These are phyloP conservation scores for Cabera pusaria DNA, from an alignment of 2,888 invertebrate species.

Conservation along the genomic window DNA sequence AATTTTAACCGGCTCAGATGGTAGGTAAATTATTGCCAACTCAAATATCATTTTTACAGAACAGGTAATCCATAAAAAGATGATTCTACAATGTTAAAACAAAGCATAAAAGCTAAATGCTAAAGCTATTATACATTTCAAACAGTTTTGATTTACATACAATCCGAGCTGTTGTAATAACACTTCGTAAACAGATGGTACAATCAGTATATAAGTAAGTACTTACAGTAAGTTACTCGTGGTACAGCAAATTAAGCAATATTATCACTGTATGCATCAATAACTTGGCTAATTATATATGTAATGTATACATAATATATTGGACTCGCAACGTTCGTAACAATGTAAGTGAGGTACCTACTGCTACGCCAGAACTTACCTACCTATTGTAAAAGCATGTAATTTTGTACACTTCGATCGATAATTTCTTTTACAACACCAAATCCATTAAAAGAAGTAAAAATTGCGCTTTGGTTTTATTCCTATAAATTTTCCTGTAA, in stretches of 20 bases:
- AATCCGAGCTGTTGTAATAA: too few species aligned
- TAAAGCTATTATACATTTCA: too few species aligned
- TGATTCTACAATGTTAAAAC: too few species aligned
- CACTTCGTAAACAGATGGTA: constrained; percentile 51
- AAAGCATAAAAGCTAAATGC: too few species aligned
- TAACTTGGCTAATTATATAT: constrained; percentile 52
- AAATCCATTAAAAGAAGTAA: constrained; percentile 30
- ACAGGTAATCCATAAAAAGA: too few species aligned
- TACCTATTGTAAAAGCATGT: constrained; percentile 73
- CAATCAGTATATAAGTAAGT: constrained; percentile 45
- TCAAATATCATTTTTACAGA: too few species aligned
- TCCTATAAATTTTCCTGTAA: too few species aligned
- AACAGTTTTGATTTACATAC: too few species aligned
- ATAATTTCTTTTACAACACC: constrained; percentile 62
- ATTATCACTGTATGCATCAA: constrained; percentile 49
- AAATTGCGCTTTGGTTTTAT: constrained; percentile 26
- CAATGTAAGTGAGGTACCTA: constrained; percentile 45
- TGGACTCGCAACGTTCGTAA: constrained; percentile 57
- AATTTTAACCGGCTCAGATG: too few species aligned
- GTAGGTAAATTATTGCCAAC: too few species aligned
- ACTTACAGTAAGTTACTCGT: constrained; percentile 59
- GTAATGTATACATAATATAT: constrained; percentile 48
- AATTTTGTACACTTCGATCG: constrained; percentile 79
- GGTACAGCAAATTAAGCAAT: constrained; percentile 69
- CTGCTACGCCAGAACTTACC: constrained; percentile 61